Percentiles rank a stretch among this genome's conserved stretches.
phyloP scores from a whole-genome alignment of 2,113 vertebrate genomes.

The Brachionichthys hirsutus region DNA sequence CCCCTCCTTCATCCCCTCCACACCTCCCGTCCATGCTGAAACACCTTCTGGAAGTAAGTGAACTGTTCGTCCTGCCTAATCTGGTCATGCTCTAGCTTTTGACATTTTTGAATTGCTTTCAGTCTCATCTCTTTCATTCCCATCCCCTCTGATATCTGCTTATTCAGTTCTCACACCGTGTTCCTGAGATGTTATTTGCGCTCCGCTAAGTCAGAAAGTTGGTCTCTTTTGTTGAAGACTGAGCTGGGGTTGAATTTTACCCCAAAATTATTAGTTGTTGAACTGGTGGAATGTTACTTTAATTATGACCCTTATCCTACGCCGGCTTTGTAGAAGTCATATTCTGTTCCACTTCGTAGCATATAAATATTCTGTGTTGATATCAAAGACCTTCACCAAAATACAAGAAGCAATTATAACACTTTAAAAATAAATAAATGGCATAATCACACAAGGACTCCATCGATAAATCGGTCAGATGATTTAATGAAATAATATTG shows the following conservation, averaged over 20 bases:
- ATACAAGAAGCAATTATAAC: too few relatives aligned
- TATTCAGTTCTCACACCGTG: slow-evolving; percentile 18
- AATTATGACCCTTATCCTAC: too few relatives aligned
- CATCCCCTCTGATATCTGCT: background rate
- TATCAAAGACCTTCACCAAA: too few relatives aligned
- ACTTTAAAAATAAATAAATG: slow-evolving; percentile 22
- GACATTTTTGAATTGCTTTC: slow-evolving; percentile 6
- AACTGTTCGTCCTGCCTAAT: slow-evolving; percentile 20
- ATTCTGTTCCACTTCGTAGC: too few relatives aligned
- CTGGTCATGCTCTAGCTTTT: slow-evolving; percentile 12
- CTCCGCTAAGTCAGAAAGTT: background rate
- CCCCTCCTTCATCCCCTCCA: slow-evolving; percentile 92
- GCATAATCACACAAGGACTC: slow-evolving; percentile 33
- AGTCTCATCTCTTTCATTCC: slow-evolving; percentile 22
- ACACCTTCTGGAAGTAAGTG: slow-evolving; percentile 93
- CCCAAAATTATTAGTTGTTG: too few relatives aligned
- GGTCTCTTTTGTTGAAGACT: too few relatives aligned
- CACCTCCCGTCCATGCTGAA: slow-evolving; percentile 91
- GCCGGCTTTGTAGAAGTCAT: too few relatives aligned
- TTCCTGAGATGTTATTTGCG: slow-evolving; percentile 5
- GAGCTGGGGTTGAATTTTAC: too few relatives aligned
- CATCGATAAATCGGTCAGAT: too few relatives aligned
- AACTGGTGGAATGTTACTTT: too few relatives aligned
- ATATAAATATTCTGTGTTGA: too few relatives aligned
- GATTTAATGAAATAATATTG: too few relatives aligned